Percentiles rank a stretch among this genome's conserved stretches.
These are phyloP conservation scores for Apodemus sylvaticus DNA, from an alignment of 2,113 vertebrate species.

Conservation along the genomic window DNA sequence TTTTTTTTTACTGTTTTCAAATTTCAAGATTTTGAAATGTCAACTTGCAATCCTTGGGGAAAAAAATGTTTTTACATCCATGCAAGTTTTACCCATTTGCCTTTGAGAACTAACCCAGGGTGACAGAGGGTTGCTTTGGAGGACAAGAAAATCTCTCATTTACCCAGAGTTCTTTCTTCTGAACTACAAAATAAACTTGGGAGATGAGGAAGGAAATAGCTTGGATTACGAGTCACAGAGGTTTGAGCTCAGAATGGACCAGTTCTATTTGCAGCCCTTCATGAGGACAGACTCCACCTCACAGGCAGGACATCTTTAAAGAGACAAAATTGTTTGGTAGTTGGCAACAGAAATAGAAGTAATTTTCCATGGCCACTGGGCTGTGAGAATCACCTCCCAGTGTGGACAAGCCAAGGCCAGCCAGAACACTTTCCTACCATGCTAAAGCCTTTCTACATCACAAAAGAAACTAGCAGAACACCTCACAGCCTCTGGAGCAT, in stretches of 20 bases:
- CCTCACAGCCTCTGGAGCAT: not conserved
- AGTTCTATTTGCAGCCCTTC: conserved; percentile 14
- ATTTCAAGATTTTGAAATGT: conserved; percentile 79
- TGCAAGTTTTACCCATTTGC: conserved; percentile 7
- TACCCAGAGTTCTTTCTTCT: conserved; percentile 1
- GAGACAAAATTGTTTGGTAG: conserved; percentile 11
- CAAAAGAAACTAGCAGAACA: not conserved
- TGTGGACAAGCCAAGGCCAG: conserved; percentile 1
- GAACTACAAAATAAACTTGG: conserved; percentile 23
- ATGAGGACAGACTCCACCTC: not conserved
- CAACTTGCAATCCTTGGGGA: conserved; percentile 50
- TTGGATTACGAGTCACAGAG: not conserved
- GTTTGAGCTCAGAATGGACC: not conserved
- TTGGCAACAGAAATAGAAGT: conserved; percentile 48
- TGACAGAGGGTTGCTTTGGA: conserved; percentile 35
- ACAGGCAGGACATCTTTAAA: conserved; percentile 6
- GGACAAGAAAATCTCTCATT: conserved; percentile 47
- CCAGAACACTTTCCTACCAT: not conserved
- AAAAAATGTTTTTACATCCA: not conserved
- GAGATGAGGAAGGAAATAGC: not conserved
- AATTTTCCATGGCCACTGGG: not conserved
- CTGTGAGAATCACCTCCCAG: not conserved
- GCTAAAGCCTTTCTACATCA: not conserved
- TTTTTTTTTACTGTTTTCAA: conserved; percentile 73
- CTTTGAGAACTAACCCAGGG: conserved; percentile 43